phyloP scores from a whole-genome alignment of 2,113 vertebrate species.

The Siphamia tubifer region DNA sequence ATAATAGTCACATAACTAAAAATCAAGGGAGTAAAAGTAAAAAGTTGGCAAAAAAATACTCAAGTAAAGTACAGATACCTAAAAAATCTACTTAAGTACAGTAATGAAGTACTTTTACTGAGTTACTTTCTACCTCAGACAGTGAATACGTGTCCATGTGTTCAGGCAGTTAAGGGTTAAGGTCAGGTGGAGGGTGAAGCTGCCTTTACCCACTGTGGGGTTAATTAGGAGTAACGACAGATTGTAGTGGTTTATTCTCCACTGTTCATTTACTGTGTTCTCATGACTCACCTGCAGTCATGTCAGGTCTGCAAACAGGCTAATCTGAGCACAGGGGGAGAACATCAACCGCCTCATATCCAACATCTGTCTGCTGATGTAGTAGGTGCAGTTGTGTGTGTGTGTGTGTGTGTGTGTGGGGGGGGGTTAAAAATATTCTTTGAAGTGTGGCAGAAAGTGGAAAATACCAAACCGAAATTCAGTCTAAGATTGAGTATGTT shows the following conservation, averaged over 20 bases:
- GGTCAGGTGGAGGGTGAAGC: conserved; percentile 19
- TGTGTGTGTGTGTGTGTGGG: too few relatives aligned
- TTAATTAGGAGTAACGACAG: conserved; percentile 50
- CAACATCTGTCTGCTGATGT: conserved; percentile 25
- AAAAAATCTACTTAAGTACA: too few relatives aligned
- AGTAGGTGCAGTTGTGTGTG: too few relatives aligned
- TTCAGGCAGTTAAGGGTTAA: conserved; percentile 10
- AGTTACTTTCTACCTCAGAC: too few relatives aligned
- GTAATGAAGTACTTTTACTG: too few relatives aligned
- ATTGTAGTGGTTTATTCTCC: conserved; percentile 14
- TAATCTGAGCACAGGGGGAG: conserved; percentile 6
- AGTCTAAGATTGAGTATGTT: background rate
- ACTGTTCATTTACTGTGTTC: conserved; percentile 20
- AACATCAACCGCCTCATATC: background rate
- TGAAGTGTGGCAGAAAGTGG: background rate
- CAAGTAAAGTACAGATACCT: too few relatives aligned
- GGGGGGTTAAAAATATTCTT: conserved; percentile 26
- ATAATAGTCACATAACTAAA: too few relatives aligned
- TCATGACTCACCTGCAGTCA: conserved; percentile 33
- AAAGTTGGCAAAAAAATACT: too few relatives aligned
- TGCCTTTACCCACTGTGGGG: conserved; percentile 2
- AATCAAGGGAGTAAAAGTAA: too few relatives aligned
- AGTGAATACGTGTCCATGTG: too few relatives aligned
- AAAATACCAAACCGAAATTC: background rate
- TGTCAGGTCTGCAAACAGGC: background rate